Percentiles rank a stretch among this genome's conserved stretches.
Evolutionary conservation across 2,888 invertebrate genomes (phyloP).

Genomic region (Cantharis lateralis): DNA sequence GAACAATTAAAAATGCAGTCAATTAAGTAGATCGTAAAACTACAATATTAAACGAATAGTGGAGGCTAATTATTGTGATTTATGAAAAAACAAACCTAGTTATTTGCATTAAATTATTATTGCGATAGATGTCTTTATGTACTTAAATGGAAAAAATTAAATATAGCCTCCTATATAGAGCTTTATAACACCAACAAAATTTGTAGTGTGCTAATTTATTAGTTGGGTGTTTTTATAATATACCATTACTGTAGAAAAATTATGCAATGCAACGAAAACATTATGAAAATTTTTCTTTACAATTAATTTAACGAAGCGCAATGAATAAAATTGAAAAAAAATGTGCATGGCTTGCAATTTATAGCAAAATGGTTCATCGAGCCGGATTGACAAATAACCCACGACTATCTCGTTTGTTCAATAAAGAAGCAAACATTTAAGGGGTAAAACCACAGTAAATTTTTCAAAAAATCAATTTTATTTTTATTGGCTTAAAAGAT

Average conservation of each 20-base stretch:
- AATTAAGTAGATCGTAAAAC: conserved; percentile 30
- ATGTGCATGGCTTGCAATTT: background rate
- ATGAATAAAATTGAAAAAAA: background rate
- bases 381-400: background rate
- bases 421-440: background rate
- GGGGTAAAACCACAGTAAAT: too few species aligned
- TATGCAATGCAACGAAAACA: conserved; percentile 25
- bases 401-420: background rate
- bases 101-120: background rate
- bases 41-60: conserved; percentile 10
- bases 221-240: conserved; percentile 15
- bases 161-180: conserved; percentile 21
- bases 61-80: conserved; percentile 2
- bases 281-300: background rate
- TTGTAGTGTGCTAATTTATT: conserved; percentile 12
- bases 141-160: background rate
- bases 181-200: conserved; percentile 26
- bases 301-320: background rate
- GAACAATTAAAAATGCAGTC: conserved; percentile 17
- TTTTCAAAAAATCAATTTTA: too few species aligned
- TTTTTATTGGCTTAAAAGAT: too few species aligned
- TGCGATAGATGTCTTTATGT: background rate
- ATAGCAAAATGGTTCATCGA: background rate
- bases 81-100: background rate
- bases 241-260: conserved; percentile 5